Percentiles rank a stretch among this genome's conserved stretches.
Evolutionary conservation across 2,797 vertebrate genomes (phyloP).

Genomic region (Erethizon dorsatum): DNA sequence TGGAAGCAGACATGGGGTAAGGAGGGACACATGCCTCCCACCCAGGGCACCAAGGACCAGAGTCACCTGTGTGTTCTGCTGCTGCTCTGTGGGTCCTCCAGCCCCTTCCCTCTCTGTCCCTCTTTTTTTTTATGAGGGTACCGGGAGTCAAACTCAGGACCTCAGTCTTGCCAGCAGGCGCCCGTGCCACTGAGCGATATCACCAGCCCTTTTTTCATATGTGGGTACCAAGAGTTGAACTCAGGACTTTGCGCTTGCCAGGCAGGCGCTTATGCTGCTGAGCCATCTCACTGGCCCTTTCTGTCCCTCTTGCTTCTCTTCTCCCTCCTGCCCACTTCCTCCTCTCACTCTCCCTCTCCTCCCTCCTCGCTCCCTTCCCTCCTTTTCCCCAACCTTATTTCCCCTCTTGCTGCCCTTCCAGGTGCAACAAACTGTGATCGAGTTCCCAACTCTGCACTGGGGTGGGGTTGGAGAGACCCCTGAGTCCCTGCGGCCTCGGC

Average conservation of each 20-base stretch:
- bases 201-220: too few relatives aligned
- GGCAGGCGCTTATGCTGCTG: too few relatives aligned
- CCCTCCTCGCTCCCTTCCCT: rapidly evolving
- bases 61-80: rapidly evolving
- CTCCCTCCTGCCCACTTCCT: background rate
- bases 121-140: too few relatives aligned
- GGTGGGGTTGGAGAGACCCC: rapidly evolving
- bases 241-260: too few relatives aligned
- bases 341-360: too few relatives aligned
- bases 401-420: background rate
- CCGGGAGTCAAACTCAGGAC: too few relatives aligned
- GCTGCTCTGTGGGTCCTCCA: rapidly evolving
- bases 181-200: too few relatives aligned
- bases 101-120: background rate
- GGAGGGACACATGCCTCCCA: rapidly evolving
- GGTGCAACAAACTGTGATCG: rapidly evolving
- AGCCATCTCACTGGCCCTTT: too few relatives aligned
- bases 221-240: too few relatives aligned
- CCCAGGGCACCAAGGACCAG: too few relatives aligned
- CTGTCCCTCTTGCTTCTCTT: background rate
- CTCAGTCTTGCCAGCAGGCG: too few relatives aligned
- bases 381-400: too few relatives aligned
- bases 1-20: background rate
- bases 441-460: background rate
- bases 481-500: background rate